These are phyloP conservation scores for Amblyopsis rosae DNA, from an alignment of 2,113 vertebrate genomes.

Conservation along the genomic window DNA sequence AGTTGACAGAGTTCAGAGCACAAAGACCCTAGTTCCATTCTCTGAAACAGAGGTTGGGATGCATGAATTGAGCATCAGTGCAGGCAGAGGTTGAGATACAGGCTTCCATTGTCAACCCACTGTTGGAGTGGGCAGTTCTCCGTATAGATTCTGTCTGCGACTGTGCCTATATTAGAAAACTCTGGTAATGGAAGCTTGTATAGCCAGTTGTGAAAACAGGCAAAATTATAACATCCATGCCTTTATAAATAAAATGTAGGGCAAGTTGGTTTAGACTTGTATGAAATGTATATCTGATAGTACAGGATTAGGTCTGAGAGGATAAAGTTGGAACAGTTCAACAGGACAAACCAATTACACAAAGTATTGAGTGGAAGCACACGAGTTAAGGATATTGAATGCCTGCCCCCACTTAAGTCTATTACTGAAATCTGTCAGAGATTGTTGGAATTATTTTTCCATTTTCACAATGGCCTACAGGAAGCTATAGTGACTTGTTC, in stretches of 20 bases:
- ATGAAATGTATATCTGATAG: conserved; percentile 18
- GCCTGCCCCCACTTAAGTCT: not conserved
- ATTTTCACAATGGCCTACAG: not conserved
- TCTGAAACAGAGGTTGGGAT: conserved; percentile 58
- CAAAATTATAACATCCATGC: not conserved
- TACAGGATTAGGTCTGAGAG: conserved; percentile 66
- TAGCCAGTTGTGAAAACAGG: not conserved
- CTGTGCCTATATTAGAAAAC: conserved; percentile 17
- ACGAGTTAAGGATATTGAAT: conserved; percentile 9
- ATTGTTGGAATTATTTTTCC: too few species aligned
- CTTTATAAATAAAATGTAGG: not conserved
- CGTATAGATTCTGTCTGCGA: conserved; percentile 30
- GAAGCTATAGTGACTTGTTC: conserved; percentile 37
- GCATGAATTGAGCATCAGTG: conserved; percentile 67
- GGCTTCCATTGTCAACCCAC: conserved; percentile 64
- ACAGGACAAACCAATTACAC: conserved; percentile 69
- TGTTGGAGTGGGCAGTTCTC: conserved; percentile 42
- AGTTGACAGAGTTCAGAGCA: conserved; percentile 69
- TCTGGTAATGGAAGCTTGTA: conserved; percentile 27
- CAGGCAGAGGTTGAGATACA: conserved; percentile 58
- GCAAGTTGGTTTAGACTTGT: conserved; percentile 15
- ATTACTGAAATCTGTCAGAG: not conserved
- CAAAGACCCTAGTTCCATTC: conserved; percentile 62
- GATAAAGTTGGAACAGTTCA: conserved; percentile 49
- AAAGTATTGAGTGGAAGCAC: conserved; percentile 10